Conservation (phyloP, 2,797 vertebrate species). For the Brachyalestes nurse region DNA sequence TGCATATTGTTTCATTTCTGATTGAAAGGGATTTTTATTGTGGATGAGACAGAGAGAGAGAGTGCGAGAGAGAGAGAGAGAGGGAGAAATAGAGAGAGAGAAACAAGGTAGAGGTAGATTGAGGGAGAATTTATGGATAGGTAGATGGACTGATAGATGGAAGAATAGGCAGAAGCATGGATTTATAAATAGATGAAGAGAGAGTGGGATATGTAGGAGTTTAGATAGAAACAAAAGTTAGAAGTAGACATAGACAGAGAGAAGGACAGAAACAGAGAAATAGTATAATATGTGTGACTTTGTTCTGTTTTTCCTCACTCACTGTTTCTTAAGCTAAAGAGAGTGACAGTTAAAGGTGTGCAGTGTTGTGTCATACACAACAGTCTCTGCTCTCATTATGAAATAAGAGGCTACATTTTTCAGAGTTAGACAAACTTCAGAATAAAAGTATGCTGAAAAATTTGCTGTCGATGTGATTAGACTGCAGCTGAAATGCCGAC, state of each 20-base stretch:
- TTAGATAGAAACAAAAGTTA: too few relatives aligned
- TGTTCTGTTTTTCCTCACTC: too few relatives aligned
- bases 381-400: not conserved
- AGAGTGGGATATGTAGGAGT: too few relatives aligned
- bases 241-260: too few relatives aligned
- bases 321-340: too few relatives aligned
- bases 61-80: not conserved
- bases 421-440: not conserved
- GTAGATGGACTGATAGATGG: not conserved
- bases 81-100: not conserved
- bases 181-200: not conserved
- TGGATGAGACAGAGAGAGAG: not conserved
- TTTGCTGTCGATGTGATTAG: constrained; percentile 4
- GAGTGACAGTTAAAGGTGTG: too few relatives aligned
- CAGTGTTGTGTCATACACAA: not conserved
- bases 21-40: too few relatives aligned
- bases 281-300: too few relatives aligned
- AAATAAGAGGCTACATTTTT: not conserved
- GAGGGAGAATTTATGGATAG: not conserved
- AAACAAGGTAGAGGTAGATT: not conserved
- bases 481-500: not conserved
- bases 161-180: not conserved
- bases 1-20: not conserved
- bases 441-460: not conserved
- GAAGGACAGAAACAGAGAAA: too few relatives aligned